Evolutionary conservation across 2,888 invertebrate genomes (phyloP).

Genomic region (Dolichomitus sp.): DNA sequence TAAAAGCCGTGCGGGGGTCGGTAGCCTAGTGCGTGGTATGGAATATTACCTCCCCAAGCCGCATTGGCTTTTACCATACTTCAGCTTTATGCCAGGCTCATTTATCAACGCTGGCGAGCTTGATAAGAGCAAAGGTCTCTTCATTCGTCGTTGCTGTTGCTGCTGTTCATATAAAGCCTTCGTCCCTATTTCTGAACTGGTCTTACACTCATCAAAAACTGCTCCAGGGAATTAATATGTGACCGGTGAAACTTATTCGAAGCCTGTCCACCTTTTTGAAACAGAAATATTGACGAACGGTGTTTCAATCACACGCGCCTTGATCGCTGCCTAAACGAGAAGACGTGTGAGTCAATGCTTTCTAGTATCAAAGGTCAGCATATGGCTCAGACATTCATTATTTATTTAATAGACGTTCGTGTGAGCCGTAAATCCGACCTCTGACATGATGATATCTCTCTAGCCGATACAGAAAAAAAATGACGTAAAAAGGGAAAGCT

Average conservation of each 20-base stretch:
- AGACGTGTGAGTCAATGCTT: no score
- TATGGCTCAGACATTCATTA: constrained; percentile 3
- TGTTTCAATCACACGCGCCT: no score
- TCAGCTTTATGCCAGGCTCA: constrained; percentile 82
- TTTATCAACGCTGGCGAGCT: constrained; percentile 81
- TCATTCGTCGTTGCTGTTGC: constrained; percentile 16
- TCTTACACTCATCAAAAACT: constrained; percentile 42
- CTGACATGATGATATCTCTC: constrained; percentile 38
- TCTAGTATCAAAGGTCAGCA: background rate
- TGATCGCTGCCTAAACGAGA: no score
- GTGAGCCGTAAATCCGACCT: constrained; percentile 23
- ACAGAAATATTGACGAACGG: no score
- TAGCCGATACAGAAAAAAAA: constrained; percentile 59
- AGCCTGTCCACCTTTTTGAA: no score
- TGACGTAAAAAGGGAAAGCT: constrained; percentile 70
- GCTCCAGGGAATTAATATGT: constrained; percentile 12
- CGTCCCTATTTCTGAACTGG: constrained; percentile 15
- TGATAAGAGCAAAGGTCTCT: constrained; percentile 37
- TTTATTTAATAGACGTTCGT: constrained; percentile 25
- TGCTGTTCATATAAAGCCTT: constrained; percentile 44
- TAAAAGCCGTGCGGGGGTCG: constrained; percentile 76
- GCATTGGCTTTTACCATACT: constrained; percentile 84
- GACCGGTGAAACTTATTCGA: background rate
- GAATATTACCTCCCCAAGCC: constrained; percentile 80
- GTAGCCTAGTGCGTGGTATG: constrained; percentile 63